A percentile compares a stretch with the other conserved stretches of the same genome.
Evolutionary conservation across 1,140 invertebrate genomes (phyloP).

Genomic region (Neotoxoptera formosana): DNA sequence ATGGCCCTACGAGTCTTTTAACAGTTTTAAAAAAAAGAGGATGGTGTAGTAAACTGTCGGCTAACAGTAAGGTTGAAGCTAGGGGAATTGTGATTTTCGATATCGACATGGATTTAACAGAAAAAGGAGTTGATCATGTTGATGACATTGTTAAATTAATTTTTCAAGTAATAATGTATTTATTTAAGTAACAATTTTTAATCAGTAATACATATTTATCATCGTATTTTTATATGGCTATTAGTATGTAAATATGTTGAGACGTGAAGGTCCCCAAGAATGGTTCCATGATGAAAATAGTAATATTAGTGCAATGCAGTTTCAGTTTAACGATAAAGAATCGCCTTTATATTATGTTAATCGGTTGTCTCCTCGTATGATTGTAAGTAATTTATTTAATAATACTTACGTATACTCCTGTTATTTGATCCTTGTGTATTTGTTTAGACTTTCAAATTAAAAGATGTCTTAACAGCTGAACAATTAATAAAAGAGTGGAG

Average conservation of each 20-base stretch:
- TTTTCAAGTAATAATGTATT: conserved; percentile 72
- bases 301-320: conserved; percentile 81
- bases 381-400: conserved; percentile 35
- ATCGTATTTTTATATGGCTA: conserved; percentile 59
- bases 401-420: background rate
- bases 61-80: conserved; percentile 77
- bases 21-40: conserved; percentile 85
- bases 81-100: conserved; percentile 91
- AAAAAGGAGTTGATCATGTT: conserved; percentile 85
- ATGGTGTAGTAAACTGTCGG: conserved; percentile 89
- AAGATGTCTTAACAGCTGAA: conserved; percentile 82
- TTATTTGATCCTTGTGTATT: conserved; percentile 20
- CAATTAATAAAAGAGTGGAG: conserved; percentile 83
- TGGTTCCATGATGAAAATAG: conserved; percentile 92
- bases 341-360: conserved; percentile 78
- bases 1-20: conserved; percentile 92
- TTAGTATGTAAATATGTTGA: conserved; percentile 88
- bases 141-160: conserved; percentile 86
- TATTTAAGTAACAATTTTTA: conserved; percentile 50
- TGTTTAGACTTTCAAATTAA: conserved; percentile 80
- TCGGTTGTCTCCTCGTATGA: conserved; percentile 63
- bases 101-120: conserved; percentile 88
- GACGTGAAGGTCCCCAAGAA: conserved; percentile 75
- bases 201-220: background rate
- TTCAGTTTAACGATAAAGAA: conserved; percentile 91